Conservation (phyloP, 1,140 invertebrate species). For the Lepidostoma basale region DNA sequence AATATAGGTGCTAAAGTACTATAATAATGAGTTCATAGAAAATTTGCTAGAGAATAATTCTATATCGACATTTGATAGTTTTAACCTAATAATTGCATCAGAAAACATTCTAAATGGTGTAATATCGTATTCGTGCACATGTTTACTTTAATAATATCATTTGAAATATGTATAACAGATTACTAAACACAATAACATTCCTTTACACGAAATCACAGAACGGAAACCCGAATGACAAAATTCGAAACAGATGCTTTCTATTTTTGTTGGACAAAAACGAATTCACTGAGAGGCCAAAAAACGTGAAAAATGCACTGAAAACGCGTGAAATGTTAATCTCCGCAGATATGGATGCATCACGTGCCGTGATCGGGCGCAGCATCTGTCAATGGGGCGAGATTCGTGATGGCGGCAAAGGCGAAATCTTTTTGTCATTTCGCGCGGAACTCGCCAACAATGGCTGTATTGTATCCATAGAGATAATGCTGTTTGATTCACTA, state of each 20-base stretch:
- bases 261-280: neutral
- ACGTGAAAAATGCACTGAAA: constrained; percentile 21
- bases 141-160: too few species aligned
- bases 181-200: neutral
- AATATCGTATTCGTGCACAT: too few species aligned
- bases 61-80: too few species aligned
- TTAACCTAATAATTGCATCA: too few species aligned
- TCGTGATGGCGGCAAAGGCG: neutral
- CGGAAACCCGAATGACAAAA: too few species aligned
- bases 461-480: neutral
- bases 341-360: constrained; percentile 16
- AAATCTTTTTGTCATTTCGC: constrained; percentile 23
- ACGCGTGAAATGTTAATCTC: constrained; percentile 28
- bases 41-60: too few species aligned
- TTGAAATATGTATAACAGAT: too few species aligned
- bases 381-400: constrained; percentile 11
- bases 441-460: neutral
- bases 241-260: constrained; percentile 7
- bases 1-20: too few species aligned
- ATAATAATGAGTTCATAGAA: too few species aligned
- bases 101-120: too few species aligned
- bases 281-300: neutral
- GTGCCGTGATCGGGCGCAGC: constrained; percentile 21
- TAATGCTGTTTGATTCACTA: neutral
- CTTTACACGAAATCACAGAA: neutral